Evolutionary conservation across 2,888 invertebrate genomes (phyloP), one percentile per base, ranked within the genome.

Genomic region (Coleophora deauratella): DNA sequence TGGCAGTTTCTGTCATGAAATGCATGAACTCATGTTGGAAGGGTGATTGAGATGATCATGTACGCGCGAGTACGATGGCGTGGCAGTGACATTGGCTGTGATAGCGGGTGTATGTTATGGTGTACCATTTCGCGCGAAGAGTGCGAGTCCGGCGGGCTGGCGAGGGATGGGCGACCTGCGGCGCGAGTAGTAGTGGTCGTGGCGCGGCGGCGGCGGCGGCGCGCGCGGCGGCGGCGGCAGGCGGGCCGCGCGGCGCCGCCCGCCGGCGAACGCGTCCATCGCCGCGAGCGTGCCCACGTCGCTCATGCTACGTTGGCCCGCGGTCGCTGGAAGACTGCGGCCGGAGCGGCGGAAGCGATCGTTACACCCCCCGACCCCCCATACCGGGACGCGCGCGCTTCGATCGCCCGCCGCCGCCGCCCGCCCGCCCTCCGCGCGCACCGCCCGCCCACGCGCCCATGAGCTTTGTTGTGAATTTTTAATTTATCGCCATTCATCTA

Each of bases 201-300:
- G 77, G 61, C 77, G 75, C 54, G 81, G 81, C 59, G 82, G 82
- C 52, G 80, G 82, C 59, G 81, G 82, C 50, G 81, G 81, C 66
- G 80, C 76, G 72, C 75, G 74, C 62, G 79, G 79, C 71, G 81
- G 82, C 66, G 82, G 82, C 57, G 82, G 84, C 59, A 80, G 78
- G 53, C 79, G 66, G 62, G 78, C 74, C 70, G 80, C 67, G 45
- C 82, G 80, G 74, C 85, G 65, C 61, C 81, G 81, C 74, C 82
- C 85, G 79, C 80, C 82, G 69, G 79, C 84, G 75, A 79, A 85
- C 70, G 79, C 84, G 76, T 81, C 84, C 82, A 80, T 85, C 57
- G 80, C 84, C 70, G 81, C 84, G 73, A 84, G 84, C 79, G 84
- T 84, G 72, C 81, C 85, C 66, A 84, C 85, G 79, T 82, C 82